These are phyloP conservation scores for Stenodema calcarata DNA, from an alignment of 2,888 invertebrate species.

Conservation along the genomic window DNA sequence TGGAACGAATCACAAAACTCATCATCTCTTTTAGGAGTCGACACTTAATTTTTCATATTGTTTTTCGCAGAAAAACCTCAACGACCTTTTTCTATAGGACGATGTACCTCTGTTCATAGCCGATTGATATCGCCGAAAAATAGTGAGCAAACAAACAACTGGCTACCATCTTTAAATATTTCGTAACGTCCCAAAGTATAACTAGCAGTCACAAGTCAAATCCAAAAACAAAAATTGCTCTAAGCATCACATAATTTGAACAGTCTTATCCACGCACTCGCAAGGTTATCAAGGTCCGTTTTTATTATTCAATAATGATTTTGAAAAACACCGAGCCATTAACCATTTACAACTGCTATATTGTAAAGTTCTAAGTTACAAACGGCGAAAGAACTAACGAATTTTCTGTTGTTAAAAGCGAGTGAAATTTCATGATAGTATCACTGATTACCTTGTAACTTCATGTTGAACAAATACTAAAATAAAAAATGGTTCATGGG, in stretches of 20 bases:
- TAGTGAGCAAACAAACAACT: conserved; percentile 1
- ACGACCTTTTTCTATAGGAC: not conserved
- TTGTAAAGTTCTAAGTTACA: not conserved
- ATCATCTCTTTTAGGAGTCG: not conserved
- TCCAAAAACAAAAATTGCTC: not conserved
- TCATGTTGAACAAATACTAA: not conserved
- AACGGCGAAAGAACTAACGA: not conserved
- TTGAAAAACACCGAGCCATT: not conserved
- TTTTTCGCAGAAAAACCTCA: not conserved
- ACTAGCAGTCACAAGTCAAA: conserved; percentile 19
- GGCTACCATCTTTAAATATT: not conserved
- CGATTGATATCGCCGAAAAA: not conserved
- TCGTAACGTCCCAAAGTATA: conserved; percentile 4
- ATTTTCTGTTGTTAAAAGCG: no score
- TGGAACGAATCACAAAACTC: conserved; percentile 17
- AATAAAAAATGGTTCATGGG: not conserved
- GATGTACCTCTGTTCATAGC: not conserved
- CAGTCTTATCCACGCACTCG: conserved; percentile 27
- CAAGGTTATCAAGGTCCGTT: not conserved
- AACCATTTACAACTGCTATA: not conserved
- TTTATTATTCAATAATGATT: not conserved
- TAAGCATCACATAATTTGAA: conserved; percentile 25
- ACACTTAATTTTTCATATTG: not conserved
- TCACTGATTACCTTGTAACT: no score
- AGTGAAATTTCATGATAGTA: no score